A percentile compares a stretch with the other conserved stretches of the same genome.
phyloP scores from a whole-genome alignment of 1,140 invertebrate genomes.

The Camponotus vicinus region DNA sequence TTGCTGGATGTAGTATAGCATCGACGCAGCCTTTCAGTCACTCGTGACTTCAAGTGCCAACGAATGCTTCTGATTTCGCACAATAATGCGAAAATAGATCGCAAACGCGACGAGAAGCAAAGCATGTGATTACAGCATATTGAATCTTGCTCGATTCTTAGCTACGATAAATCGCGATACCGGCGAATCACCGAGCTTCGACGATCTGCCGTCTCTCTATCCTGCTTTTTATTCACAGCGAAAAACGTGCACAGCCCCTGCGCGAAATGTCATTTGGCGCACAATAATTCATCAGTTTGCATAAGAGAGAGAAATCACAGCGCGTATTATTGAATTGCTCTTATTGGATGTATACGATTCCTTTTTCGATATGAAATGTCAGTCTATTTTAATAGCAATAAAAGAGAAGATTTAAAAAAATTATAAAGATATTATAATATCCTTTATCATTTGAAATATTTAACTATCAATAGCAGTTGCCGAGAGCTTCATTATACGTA shows the following conservation, averaged over 20 bases:
- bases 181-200: conserved; percentile 1
- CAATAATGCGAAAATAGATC: conserved; percentile 56
- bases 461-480: neutral
- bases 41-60: conserved; percentile 27
- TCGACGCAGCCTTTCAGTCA: conserved; percentile 1
- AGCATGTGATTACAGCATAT: conserved; percentile 29
- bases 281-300: conserved; percentile 39
- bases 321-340: conserved; percentile 30
- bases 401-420: neutral
- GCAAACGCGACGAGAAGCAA: conserved; percentile 27
- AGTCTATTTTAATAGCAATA: neutral
- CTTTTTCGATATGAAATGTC: neutral
- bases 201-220: neutral
- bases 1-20: neutral
- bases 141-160: conserved; percentile 46
- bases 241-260: neutral
- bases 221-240: conserved; percentile 20
- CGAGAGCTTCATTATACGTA: neutral
- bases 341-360: neutral
- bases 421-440: no score
- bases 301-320: conserved; percentile 22
- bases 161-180: conserved; percentile 36
- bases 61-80: conserved; percentile 45
- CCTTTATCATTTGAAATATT: neutral
- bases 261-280: neutral